Base-by-base conservation (phyloP, 2,888 invertebrate genomes). In the Leptogaster cylindrica region DNA sequence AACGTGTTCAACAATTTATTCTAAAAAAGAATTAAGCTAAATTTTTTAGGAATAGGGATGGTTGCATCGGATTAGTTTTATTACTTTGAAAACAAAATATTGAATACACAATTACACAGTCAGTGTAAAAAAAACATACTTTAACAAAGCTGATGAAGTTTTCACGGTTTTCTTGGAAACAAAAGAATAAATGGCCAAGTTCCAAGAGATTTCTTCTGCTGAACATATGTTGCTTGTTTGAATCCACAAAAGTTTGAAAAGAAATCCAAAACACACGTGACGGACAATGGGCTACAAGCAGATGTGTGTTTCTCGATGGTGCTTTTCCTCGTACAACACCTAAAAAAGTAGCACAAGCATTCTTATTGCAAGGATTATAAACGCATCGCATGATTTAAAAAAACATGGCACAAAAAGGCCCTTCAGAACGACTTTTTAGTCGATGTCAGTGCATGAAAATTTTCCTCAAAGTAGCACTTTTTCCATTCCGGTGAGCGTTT, bases 81-180 rank as follows among this genome's bases (percentile, higher is more conserved):
- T 55, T 23, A 55, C 36, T 36, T 31, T 55, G 55, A 55, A 50
- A 55, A 55, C 55, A 55, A 55, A 55, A 36, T 55, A 39, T 55
- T 55, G 39, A 55, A 55, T 39, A 55, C 55, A 16, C 55, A 55
- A 36, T 55, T 14, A n/a, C n/a, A n/a, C n/a, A n/a, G n/a, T n/a
- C n/a, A n/a, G n/a, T n/a, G n/a, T n/a, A n/a, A n/a, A n/a, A n/a
- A n/a, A n/a, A n/a, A n/a, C n/a, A n/a, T n/a, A n/a, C n/a, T n/a
- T n/a, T n/a, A n/a, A n/a, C n/a, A n/a, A n/a, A n/a, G n/a, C n/a
- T n/a, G n/a, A n/a, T n/a, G n/a, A n/a, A 36, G n/a, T 39, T 46
- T 46, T 39, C 20, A 6, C 5, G n/a, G 41, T 8, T 7, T 31
- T 7, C 31, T 31, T 31, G 6, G 31, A 25, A 51, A n/a, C 23